Percentiles rank a stretch among this genome's conserved stretches.
These are phyloP conservation scores for Chrysopilus asiliformis DNA, from an alignment of 2,888 invertebrate species.

Conservation along the genomic window DNA sequence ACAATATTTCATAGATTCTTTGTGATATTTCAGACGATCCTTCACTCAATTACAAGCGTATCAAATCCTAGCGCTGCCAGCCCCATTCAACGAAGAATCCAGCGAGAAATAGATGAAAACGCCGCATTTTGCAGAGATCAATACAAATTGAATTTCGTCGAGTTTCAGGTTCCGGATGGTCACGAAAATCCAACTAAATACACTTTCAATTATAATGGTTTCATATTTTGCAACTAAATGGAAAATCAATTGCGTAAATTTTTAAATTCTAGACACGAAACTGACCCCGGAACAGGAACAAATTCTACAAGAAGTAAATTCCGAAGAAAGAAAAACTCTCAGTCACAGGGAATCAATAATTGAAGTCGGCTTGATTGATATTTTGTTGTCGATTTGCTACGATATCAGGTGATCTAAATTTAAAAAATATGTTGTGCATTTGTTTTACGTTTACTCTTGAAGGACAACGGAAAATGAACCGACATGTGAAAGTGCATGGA, in stretches of 20 bases:
- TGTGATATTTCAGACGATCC: slow-evolving; percentile 18
- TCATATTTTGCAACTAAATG: too few species aligned
- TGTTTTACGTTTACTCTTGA: slow-evolving; percentile 11
- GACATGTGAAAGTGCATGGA: slow-evolving; percentile 32
- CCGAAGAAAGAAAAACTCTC: slow-evolving; percentile 5
- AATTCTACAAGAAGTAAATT: slow-evolving; percentile 24
- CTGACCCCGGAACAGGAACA: slow-evolving; percentile 26
- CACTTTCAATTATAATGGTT: slow-evolving; percentile 24
- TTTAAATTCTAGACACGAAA: slow-evolving; percentile 21
- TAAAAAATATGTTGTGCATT: not conserved
- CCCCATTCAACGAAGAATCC: slow-evolving; percentile 24
- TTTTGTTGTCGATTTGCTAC: slow-evolving; percentile 31
- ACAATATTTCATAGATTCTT: too few species aligned
- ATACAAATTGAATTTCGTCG: slow-evolving; percentile 31
- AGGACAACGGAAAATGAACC: slow-evolving; percentile 28
- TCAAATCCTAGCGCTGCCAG: slow-evolving; percentile 24
- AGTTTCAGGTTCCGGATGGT: slow-evolving; percentile 30
- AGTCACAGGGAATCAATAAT: slow-evolving; percentile 21
- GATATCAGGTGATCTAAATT: slow-evolving; percentile 23
- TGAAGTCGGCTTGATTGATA: slow-evolving; percentile 29
- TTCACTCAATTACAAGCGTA: slow-evolving; percentile 21
- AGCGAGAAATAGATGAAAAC: slow-evolving; percentile 26
- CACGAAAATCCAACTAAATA: slow-evolving; percentile 30
- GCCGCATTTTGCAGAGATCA: slow-evolving; percentile 28
- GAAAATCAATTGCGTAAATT: not conserved